phyloP scores from a whole-genome alignment of 2,888 invertebrate genomes.

The Mechanitis messenoides region DNA sequence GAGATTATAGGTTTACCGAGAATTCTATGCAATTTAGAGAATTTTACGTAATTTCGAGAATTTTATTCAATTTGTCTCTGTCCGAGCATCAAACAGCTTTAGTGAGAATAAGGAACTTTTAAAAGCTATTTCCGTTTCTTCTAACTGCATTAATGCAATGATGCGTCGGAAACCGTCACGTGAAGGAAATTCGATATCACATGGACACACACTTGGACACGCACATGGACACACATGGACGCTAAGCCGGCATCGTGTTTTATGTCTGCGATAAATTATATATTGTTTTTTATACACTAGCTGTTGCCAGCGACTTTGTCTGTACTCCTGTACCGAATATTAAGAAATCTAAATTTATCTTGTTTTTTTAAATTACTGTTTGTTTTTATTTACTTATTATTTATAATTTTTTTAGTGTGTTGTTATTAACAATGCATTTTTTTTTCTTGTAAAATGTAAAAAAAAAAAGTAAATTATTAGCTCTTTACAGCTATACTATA shows the following conservation, averaged over 20 bases:
- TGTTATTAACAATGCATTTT: too few species aligned
- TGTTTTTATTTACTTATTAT: too few species aligned
- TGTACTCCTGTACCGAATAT: too few species aligned
- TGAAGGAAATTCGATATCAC: slow-evolving; percentile 1
- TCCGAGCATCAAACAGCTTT: neutral
- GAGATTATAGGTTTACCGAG: neutral
- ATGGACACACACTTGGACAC: neutral
- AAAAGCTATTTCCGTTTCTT: slow-evolving; percentile 14
- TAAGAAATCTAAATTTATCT: too few species aligned
- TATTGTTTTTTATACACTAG: too few species aligned
- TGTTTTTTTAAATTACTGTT: too few species aligned
- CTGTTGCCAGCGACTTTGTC: too few species aligned
- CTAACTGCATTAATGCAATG: slow-evolving; percentile 23
- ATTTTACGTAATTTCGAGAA: neutral
- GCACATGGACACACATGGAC: neutral
- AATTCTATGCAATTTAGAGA: neutral
- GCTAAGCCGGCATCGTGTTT: neutral
- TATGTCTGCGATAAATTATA: neutral
- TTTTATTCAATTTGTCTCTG: neutral
- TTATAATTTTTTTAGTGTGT: too few species aligned
- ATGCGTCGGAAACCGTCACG: slow-evolving; percentile 2
- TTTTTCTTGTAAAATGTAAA: too few species aligned
- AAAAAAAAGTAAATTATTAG: too few species aligned
- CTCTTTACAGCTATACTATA: too few species aligned
- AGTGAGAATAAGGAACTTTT: neutral